These are phyloP conservation scores for Anser cygnoides DNA, from an alignment of 2,113 vertebrate genomes.

Conservation along the genomic window DNA sequence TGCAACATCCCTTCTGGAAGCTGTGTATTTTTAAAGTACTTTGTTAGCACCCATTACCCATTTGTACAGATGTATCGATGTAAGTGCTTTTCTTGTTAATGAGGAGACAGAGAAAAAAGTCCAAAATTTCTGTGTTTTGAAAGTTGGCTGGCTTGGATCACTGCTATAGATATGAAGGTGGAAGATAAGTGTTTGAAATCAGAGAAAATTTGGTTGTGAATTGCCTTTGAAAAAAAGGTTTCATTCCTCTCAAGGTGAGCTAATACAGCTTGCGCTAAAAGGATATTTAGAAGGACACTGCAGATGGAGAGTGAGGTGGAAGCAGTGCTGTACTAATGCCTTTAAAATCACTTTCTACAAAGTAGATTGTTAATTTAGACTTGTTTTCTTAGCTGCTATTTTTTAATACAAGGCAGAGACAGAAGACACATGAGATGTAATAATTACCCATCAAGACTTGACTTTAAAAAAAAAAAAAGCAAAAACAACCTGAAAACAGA, in stretches of 20 bases:
- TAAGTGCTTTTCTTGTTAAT: background rate
- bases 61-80: background rate
- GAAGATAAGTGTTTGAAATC: background rate
- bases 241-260: slow-evolving; percentile 51
- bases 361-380: slow-evolving; percentile 66
- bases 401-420: slow-evolving; percentile 64
- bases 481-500: slow-evolving; percentile 60
- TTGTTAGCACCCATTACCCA: background rate
- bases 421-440: slow-evolving; percentile 66
- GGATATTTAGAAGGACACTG: slow-evolving; percentile 55
- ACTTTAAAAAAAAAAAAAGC: slow-evolving; percentile 8
- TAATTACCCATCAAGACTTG: slow-evolving; percentile 71
- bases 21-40: background rate
- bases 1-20: background rate
- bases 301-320: background rate
- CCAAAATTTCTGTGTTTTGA: background rate
- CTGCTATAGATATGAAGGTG: background rate
- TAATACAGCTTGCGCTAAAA: slow-evolving; percentile 27
- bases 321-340: slow-evolving; percentile 28
- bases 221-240: slow-evolving; percentile 54
- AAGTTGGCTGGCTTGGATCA: background rate
- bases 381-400: slow-evolving; percentile 49
- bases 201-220: slow-evolving; percentile 1
- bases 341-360: slow-evolving; percentile 69
- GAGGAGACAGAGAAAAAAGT: background rate